Base-by-base conservation (phyloP, 37 sponge, comb jelly and placozoan genomes). In the Geodia barretti region DNA sequence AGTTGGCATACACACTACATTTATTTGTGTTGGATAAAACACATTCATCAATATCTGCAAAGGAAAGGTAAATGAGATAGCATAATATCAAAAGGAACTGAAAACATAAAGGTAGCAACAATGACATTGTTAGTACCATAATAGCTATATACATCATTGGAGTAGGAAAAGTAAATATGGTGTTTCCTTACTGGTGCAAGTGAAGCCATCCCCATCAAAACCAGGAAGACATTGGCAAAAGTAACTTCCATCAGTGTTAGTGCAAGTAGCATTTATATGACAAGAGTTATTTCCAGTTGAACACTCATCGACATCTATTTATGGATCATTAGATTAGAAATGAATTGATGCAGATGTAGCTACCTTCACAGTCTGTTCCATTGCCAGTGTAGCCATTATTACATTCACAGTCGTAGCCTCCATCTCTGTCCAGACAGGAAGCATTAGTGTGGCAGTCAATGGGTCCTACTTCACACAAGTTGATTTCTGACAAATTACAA, bases 321-420 rank as follows among this genome's bases (percentile, higher is more conserved):
- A 72, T n/a, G n/a, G n/a, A n/a, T n/a, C n/a, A n/a, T n/a, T 21
- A 21, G n/a, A n/a, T n/a, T n/a, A n/a, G n/a, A n/a, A n/a, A n/a
- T n/a, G n/a, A n/a, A n/a, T n/a, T n/a, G n/a, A n/a, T n/a, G n/a
- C 85, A 84, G 58, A 17, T 59, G 37, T 41, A 79, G 60, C 19
- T 58, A 58, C 60, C 19, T 58, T 58, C 60, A 58, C 60, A 58
- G 29, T 72, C 38, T 38, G 41, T 62, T 54, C 84, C 84, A 76
- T 68, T 38, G 19, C 84, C 84, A 72, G 78, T 77, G 72, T 72
- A 88, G 0, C 89, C 89, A 38, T 36, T 24, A 3, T 36, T 39
- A 72, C 89, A 88, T 0, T 70, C 9, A 34, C 89, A 88, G 42
- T 39, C 4, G 72, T 70, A 83, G 41, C 84, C 62, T 23, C 88